Conservation (phyloP, 2,888 invertebrate species). For the Drosophila paramelanica region DNA sequence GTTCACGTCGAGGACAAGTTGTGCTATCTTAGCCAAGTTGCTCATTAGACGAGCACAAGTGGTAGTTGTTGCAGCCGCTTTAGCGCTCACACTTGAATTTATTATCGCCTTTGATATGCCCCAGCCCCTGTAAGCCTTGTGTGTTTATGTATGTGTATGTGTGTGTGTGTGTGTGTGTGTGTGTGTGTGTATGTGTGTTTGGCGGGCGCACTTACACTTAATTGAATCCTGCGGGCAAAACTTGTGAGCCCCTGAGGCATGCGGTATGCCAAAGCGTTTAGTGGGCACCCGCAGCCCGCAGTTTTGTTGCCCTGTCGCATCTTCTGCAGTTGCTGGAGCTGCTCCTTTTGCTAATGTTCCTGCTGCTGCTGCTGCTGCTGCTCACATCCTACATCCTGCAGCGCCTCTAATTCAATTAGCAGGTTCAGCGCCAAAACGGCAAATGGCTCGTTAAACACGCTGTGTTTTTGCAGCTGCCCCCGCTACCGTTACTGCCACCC, state of each 20-base stretch:
- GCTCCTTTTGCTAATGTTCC: conserved; percentile 13
- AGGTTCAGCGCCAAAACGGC: conserved; percentile 81
- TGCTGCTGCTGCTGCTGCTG: conserved; percentile 25
- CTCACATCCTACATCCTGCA: conserved; percentile 51
- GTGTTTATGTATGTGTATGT: conserved; percentile 6
- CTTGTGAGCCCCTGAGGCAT: conserved; percentile 59
- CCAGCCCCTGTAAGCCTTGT: background rate
- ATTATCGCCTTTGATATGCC: conserved; percentile 48
- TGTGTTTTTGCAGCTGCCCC: conserved; percentile 37
- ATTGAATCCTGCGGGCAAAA: conserved; percentile 78
- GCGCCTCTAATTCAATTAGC: conserved; percentile 79
- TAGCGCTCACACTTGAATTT: conserved; percentile 43
- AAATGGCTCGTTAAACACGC: conserved; percentile 81
- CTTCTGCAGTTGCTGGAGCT: conserved; percentile 11
- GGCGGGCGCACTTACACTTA: conserved; percentile 71
- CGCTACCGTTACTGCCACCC: background rate
- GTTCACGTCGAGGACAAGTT: conserved; percentile 32
- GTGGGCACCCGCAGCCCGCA: conserved; percentile 56
- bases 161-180: conserved; percentile 1
- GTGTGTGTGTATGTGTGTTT: conserved; percentile 7
- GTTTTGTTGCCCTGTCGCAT: conserved; percentile 18
- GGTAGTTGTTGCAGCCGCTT: conserved; percentile 32
- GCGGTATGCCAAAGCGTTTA: conserved; percentile 76
- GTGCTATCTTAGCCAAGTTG: conserved; percentile 46
- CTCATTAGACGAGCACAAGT: conserved; percentile 40